phyloP scores from a whole-genome alignment of 2,888 invertebrate species.

The Phaonia tiefii region DNA sequence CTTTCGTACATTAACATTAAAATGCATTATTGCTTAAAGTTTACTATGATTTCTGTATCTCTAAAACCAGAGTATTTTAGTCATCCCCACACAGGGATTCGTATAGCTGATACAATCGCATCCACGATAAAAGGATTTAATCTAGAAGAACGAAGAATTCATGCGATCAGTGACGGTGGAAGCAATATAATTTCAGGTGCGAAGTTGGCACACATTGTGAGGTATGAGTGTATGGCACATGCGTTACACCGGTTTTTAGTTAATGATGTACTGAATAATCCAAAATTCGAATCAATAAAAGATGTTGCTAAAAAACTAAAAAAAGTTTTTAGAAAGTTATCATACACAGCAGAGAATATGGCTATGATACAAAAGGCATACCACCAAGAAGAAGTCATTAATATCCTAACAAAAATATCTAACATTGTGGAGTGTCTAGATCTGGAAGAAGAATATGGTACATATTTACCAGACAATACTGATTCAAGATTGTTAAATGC shows the following conservation, averaged over 20 bases:
- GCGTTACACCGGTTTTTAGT: slow-evolving; percentile 33
- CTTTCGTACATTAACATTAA: slow-evolving; percentile 31
- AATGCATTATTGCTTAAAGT: slow-evolving; percentile 31
- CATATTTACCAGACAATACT: no score
- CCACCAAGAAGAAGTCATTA: no score
- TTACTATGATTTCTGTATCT: slow-evolving; percentile 9
- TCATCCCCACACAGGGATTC: slow-evolving; percentile 19
- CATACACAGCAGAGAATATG: slow-evolving; percentile 31
- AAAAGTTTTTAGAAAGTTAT: slow-evolving; percentile 3
- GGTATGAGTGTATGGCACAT: slow-evolving; percentile 41
- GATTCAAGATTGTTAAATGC: no score
- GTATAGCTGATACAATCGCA: slow-evolving; percentile 4
- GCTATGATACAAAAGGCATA: no score
- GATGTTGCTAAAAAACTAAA: slow-evolving; percentile 13
- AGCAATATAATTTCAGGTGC: slow-evolving; percentile 24
- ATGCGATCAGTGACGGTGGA: slow-evolving; percentile 31
- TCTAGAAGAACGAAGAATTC: slow-evolving; percentile 19
- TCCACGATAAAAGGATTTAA: slow-evolving; percentile 9
- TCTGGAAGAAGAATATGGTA: no score
- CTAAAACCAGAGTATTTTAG: slow-evolving; percentile 30
- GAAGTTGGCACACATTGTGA: slow-evolving; percentile 26
- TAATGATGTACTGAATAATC: slow-evolving; percentile 24
- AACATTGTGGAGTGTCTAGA: no score
- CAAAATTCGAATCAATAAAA: slow-evolving; percentile 5
- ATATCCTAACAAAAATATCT: no score